These are phyloP conservation scores for Sebastes itinus DNA, from an alignment of 2,797 vertebrate species.

Conservation along the genomic window DNA sequence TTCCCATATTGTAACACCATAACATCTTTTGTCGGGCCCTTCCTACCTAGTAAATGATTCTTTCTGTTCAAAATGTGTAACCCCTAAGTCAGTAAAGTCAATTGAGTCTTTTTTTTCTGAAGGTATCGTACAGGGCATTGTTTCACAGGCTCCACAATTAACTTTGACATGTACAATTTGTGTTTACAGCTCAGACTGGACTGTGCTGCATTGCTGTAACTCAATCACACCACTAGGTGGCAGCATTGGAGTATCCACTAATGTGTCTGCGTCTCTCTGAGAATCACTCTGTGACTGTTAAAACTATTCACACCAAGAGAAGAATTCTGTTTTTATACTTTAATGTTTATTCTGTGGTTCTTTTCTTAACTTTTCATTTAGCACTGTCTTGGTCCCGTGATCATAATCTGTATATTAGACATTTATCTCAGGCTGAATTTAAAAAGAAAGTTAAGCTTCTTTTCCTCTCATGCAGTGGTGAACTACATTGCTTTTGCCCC, in stretches of 20 bases:
- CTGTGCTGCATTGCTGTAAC: not conserved
- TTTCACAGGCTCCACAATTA: not conserved
- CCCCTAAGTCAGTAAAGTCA: not conserved
- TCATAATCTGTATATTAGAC: not conserved
- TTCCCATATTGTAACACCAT: not conserved
- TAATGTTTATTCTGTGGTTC: not conserved
- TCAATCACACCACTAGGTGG: constrained; percentile 22
- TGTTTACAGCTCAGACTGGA: not conserved
- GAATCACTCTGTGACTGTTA: not conserved
- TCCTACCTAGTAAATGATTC: not conserved
- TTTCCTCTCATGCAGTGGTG: not conserved
- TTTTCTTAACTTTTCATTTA: not conserved
- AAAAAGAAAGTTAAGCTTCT: not conserved
- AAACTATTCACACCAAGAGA: not conserved
- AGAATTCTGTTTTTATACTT: not conserved
- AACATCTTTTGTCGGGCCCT: not conserved
- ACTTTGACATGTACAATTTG: not conserved
- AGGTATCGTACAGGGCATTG: too few species aligned
- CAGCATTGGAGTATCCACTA: constrained; percentile 17
- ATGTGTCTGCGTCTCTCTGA: not conserved
- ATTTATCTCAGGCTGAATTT: not conserved
- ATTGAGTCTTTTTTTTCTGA: not conserved
- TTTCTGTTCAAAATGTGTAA: not conserved
- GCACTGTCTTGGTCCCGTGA: not conserved
- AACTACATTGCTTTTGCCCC: not conserved